Conservation (phyloP, 1,140 invertebrate species). For the Drosophila malerkotliana region DNA sequence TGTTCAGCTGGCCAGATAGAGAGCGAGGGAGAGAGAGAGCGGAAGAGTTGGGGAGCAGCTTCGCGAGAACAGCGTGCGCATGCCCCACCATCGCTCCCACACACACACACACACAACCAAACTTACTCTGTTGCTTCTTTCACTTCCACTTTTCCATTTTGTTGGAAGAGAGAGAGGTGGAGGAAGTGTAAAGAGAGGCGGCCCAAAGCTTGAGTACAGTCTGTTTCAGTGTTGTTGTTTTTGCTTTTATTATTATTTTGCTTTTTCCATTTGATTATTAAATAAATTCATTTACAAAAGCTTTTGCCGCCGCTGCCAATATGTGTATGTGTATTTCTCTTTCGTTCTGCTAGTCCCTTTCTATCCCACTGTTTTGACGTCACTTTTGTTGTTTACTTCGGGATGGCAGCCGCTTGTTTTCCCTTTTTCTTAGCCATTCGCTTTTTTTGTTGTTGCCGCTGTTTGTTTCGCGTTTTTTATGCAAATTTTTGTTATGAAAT, state of each 20-base stretch:
- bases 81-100: slow-evolving; percentile 43
- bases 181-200: slow-evolving; percentile 13
- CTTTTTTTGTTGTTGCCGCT: slow-evolving; percentile 39
- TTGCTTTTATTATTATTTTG: slow-evolving; percentile 49
- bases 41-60: neutral
- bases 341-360: slow-evolving; percentile 12
- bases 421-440: slow-evolving; percentile 57
- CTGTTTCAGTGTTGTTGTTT: slow-evolving; percentile 68
- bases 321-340: slow-evolving; percentile 25
- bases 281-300: slow-evolving; percentile 74
- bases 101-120: slow-evolving; percentile 8
- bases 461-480: slow-evolving; percentile 48
- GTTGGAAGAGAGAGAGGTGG: slow-evolving; percentile 5
- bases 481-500: slow-evolving; percentile 81
- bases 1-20: slow-evolving; percentile 55
- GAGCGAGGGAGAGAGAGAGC: slow-evolving; percentile 16
- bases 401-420: slow-evolving; percentile 49
- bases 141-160: slow-evolving; percentile 72
- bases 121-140: slow-evolving; percentile 71
- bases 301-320: slow-evolving; percentile 37
- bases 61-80: slow-evolving; percentile 18
- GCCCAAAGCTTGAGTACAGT: slow-evolving; percentile 66
- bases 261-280: slow-evolving; percentile 71
- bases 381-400: slow-evolving; percentile 80
- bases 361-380: slow-evolving; percentile 63